Evolutionary conservation across 2,888 invertebrate genomes (phyloP), one percentile per base, ranked within the genome.

Genomic region (Phengaris arion): DNA sequence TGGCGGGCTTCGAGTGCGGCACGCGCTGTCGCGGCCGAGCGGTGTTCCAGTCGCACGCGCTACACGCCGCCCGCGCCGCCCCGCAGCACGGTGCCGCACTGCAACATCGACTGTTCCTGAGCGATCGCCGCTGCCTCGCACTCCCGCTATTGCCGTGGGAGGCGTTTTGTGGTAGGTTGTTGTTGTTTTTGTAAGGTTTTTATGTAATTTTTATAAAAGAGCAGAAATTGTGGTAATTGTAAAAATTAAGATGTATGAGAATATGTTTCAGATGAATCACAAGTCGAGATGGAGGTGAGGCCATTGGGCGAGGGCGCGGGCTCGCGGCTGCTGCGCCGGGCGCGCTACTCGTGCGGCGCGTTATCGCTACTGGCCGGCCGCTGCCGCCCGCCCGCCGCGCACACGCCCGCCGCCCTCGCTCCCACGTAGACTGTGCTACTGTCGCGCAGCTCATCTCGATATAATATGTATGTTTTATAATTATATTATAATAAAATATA

Each of bases 1-100:
- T 76, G 54, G 87, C 87, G 82, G 3, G 77, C 74, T 87, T 83
- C 83, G 22, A 75, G 79, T 89, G 89, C 81, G 88, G 88, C 22
- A 76, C 80, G 79, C 84, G 84, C 45, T 88, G 89, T 82, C 7
- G 46, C 10, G 89, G 87, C 10, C 79, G 77, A 74, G 86, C 81
- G 12, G 2, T 2, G 45, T 82, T 85, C 77, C 76, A 52, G 45
- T 81, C 81, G 75, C 75, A 76, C 78, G 76, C 68, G 59, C 78
- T 55, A 76, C 75, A 79, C 76, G 78, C 72, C 79, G 79, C 35
- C 22, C 22, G 22, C 35, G 35, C 52, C 74, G 78, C 77, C 75
- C 74, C 12, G 45, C 75, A 48, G 75, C 84, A 85, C 79, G 79
- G 79, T 76, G 74, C 51, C 13, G 9, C 77, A 84, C 48, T 45